Evolutionary conservation across 2,888 invertebrate genomes (phyloP), one percentile per base, ranked within the genome.

Genomic region (Cistogaster globosa): DNA sequence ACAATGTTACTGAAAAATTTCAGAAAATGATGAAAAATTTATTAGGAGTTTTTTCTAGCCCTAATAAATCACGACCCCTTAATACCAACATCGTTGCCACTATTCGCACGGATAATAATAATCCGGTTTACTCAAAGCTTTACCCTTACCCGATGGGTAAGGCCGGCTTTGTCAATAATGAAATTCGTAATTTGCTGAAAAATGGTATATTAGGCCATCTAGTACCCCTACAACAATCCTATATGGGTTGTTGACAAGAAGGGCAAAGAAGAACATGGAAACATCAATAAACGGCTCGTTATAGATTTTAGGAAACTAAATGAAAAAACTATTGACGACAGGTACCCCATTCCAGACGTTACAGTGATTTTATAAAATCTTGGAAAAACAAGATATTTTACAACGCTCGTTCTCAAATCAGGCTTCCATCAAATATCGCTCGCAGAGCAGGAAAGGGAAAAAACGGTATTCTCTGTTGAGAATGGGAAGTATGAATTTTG

Each of bases 401-500:
- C 68, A 20, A 69, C 77, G 51, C 60, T 77, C 14, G 67, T 68
- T 51, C 60, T 69, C 4, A 77, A 69, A 42, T 68, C 77, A 36
- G 53, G 60, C 8, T 57, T 65, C 42, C 65, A 67, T 36, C 57
- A 76, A 11, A 67, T 76, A 65, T 3, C 11, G 12, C 57, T 75
- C 38, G 4, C 71, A 11, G 55, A 74, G 20, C 26, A 12, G 20
- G 62, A 58, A 11, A 53, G 57, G 18, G 57, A 76, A 18, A n/a
- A 79, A 57, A 75, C 53, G 4, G 55, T 57, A 2, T 84, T 85
- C n/a, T 67, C 68, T 0, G 51, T 76, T 0, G 53, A 57, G 20
- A 79, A 76, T 36, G 84, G 75, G 11, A 87, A 86, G 18, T 87
- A 87, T 60, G 87, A 86, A 45, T 84, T 86, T 32, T 86, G 82